A percentile compares a stretch with the other conserved stretches of the same genome.
These are phyloP conservation scores for Apotomis betuletana DNA, from an alignment of 2,888 invertebrate genomes.

Conservation along the genomic window DNA sequence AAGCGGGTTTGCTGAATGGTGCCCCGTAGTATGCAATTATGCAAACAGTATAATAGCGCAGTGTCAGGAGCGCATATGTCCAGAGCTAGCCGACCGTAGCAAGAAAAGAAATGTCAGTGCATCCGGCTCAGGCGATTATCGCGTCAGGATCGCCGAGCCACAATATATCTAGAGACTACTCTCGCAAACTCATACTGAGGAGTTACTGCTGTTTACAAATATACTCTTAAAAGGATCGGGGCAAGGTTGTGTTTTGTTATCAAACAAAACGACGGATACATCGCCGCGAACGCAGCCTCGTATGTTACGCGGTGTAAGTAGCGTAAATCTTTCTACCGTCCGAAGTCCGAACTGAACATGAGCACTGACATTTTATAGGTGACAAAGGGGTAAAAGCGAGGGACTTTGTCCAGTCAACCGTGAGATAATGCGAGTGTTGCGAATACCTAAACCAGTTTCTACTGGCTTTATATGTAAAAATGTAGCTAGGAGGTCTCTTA, in stretches of 20 bases:
- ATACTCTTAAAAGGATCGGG: constrained; percentile 13
- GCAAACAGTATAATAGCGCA: constrained; percentile 75
- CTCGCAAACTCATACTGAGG: constrained; percentile 18
- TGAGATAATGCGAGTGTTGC: constrained; percentile 7
- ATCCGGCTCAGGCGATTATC: constrained; percentile 62
- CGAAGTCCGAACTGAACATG: constrained; percentile 34
- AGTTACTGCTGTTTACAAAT: constrained; percentile 14
- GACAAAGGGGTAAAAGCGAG: constrained; percentile 33
- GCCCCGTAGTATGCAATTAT: constrained; percentile 68
- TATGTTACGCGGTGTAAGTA: constrained; percentile 35
- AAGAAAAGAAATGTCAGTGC: constrained; percentile 70
- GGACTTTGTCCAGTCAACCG: constrained; percentile 36
- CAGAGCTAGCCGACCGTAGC: constrained; percentile 45
- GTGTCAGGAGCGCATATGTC: constrained; percentile 65
- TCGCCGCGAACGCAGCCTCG: constrained; percentile 7
- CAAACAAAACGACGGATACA: constrained; percentile 21
- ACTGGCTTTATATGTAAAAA: neutral
- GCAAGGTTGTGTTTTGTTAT: constrained; percentile 24
- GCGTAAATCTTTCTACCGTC: constrained; percentile 39
- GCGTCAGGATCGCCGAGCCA: constrained; percentile 62
- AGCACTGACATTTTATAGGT: constrained; percentile 36
- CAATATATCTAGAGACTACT: constrained; percentile 33
- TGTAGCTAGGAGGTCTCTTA: constrained; percentile 44
- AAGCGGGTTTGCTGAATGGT: constrained; percentile 61
- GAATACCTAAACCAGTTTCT: constrained; percentile 25